Conservation (phyloP, 1,140 invertebrate genomes). For the Trichomalopsis sarcophagae region DNA sequence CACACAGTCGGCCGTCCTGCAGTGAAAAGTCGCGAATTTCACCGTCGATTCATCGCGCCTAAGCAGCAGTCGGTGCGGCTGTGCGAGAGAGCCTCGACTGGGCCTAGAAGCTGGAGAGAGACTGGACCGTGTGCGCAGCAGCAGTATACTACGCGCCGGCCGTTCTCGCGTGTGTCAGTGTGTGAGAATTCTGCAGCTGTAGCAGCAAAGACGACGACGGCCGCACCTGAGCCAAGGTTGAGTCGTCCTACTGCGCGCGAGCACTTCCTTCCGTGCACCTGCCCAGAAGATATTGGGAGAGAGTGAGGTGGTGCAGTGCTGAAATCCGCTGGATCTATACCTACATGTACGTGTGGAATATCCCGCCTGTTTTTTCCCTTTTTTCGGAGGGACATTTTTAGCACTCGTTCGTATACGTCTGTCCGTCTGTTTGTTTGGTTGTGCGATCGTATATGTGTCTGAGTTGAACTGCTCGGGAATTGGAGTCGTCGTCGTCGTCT, state of each 20-base stretch:
- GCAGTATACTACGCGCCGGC: not conserved
- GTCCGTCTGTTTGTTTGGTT: not conserved
- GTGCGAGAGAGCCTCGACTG: conserved; percentile 5
- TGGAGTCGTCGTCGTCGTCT: not conserved
- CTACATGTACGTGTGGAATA: not conserved
- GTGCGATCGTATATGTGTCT: not conserved
- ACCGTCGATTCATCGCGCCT: no score
- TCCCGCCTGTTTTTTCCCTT: not conserved
- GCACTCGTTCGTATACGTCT: not conserved
- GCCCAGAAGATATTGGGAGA: not conserved
- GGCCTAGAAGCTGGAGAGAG: not conserved
- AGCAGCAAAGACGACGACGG: not conserved
- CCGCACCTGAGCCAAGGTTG: not conserved
- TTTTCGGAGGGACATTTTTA: not conserved
- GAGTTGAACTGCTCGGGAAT: not conserved
- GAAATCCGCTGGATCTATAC: not conserved
- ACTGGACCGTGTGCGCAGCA: conserved; percentile 4
- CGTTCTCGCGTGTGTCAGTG: not conserved
- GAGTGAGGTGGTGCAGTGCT: not conserved
- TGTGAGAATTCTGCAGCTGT: not conserved
- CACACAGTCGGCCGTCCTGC: not conserved
- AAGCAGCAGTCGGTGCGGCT: conserved; percentile 15
- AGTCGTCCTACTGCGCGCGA: not conserved
- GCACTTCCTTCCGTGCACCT: not conserved
- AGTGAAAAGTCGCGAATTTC: not conserved